A percentile compares a stretch with the other conserved stretches of the same genome.
These are phyloP conservation scores for Drosophila truncata DNA, from an alignment of 1,140 invertebrate species.

Conservation along the genomic window DNA sequence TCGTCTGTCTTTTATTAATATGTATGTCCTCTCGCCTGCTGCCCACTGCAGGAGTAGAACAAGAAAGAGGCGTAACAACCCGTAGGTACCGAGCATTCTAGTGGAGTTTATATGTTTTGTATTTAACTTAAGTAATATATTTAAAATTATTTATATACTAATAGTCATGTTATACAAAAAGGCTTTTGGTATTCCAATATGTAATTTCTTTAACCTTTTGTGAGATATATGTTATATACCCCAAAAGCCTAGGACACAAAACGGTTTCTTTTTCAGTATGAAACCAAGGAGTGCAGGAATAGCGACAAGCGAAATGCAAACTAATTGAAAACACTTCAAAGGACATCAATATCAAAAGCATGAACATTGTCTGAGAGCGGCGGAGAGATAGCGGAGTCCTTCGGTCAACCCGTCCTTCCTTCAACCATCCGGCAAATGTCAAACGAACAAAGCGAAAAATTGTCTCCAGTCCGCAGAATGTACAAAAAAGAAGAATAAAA, in stretches of 20 bases:
- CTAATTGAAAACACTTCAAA: slow-evolving; percentile 76
- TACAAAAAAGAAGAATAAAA: slow-evolving; percentile 8
- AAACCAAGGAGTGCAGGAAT: slow-evolving; percentile 7
- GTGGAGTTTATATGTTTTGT: background rate
- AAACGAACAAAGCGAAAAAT: slow-evolving; percentile 56
- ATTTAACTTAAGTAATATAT: background rate
- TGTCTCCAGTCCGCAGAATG: slow-evolving; percentile 42
- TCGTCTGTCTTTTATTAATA: slow-evolving; percentile 58
- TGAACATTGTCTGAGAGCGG: slow-evolving; percentile 19
- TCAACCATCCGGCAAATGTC: slow-evolving; percentile 52
- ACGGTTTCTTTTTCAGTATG: too few relatives aligned
- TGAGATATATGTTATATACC: background rate
- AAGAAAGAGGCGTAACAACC: slow-evolving; percentile 2
- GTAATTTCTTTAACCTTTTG: background rate
- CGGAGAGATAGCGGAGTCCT: slow-evolving; percentile 3
- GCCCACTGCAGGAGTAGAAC: slow-evolving; percentile 10
- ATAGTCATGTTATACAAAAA: background rate
- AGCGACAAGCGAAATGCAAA: slow-evolving; percentile 59
- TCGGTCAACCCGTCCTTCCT: slow-evolving; percentile 43
- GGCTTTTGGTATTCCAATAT: background rate
- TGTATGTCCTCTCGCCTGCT: slow-evolving; percentile 42
- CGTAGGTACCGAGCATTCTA: background rate
- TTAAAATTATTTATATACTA: background rate
- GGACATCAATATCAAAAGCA: slow-evolving; percentile 59
- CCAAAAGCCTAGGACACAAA: background rate